Evolutionary conservation across 2,888 invertebrate genomes (phyloP), one percentile per base, ranked within the genome.

Genomic region (Linnaemya tessellans): DNA sequence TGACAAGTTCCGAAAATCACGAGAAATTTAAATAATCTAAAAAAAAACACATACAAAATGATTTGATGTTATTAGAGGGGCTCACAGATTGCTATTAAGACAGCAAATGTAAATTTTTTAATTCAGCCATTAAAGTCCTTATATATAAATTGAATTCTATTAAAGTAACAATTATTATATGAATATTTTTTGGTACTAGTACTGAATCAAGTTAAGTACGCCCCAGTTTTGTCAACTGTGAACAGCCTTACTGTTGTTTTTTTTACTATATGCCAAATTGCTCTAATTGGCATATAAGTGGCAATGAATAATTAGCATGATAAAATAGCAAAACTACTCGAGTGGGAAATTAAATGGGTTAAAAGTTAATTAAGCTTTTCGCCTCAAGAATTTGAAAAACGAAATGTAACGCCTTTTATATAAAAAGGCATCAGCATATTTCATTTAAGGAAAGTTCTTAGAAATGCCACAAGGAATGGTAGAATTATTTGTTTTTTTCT

Each of bases 1-100:
- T 64, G 46, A 75, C 70, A 71, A 51, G 71, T 78, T 71, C 82
- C 58, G 49, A 65, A 82, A 71, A 73, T 67, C 60, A 83, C 51
- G 41, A 68, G 70, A 30, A 77, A 65, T 38, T 75, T 11, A 54
- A 75, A 70, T 67, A 70, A 75, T 70, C 22, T 54, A 38, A 38
- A 51, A 62, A 20, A 35, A 35, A 11, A 35, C 51, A 60, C 25
- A 43, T n/a, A 49, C 30, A 20, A 30, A 30, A 30, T 30, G 30
- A 41, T 38, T 49, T n/a, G 11, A 38, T 15, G 15, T 20, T 25
- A 49, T 10, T n/a, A 41, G 1, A 51, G 41, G 7, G 0, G 15
- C 18, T 80, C 70, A 46, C 62, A 80, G 54, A 22, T 22, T 46
- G 22, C 4, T 25, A 22, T n/a, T 46, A n/a, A n/a, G n/a, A n/a